Evolutionary conservation across 2,888 invertebrate species (phyloP).

Genomic region (Periphyllus acericola): DNA sequence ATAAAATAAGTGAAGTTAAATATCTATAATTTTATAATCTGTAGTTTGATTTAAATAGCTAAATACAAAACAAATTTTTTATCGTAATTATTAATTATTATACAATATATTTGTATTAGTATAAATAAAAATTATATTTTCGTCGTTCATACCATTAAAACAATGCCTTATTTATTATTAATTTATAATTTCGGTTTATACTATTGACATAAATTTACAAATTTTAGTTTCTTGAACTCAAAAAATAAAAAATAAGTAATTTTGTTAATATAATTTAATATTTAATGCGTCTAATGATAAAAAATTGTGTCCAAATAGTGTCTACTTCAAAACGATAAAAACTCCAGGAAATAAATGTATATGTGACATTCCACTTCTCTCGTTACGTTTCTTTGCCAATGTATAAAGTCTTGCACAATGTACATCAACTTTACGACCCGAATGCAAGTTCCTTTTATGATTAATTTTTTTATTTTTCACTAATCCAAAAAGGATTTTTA

Average conservation of each 20-base stretch:
- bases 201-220: neutral
- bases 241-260: too few species aligned
- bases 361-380: conserved; percentile 19
- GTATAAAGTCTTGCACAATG: conserved; percentile 12
- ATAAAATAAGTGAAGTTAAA: too few species aligned
- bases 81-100: too few species aligned
- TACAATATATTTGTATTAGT: too few species aligned
- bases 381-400: conserved; percentile 11
- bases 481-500: neutral
- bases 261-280: too few species aligned
- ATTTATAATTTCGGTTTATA: neutral
- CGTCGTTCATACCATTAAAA: too few species aligned
- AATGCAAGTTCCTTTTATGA: conserved; percentile 8
- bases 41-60: too few species aligned
- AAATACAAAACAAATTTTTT: too few species aligned
- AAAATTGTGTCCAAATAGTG: neutral
- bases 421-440: conserved; percentile 19
- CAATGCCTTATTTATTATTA: too few species aligned
- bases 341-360: conserved; percentile 18
- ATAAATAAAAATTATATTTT: too few species aligned
- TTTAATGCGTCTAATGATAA: conserved; percentile 4
- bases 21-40: too few species aligned
- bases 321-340: neutral
- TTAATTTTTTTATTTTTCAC: conserved; percentile 11
- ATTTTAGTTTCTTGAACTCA: neutral